phyloP scores from a whole-genome alignment of 2,113 vertebrate species.

The Dipodomys merriami region DNA sequence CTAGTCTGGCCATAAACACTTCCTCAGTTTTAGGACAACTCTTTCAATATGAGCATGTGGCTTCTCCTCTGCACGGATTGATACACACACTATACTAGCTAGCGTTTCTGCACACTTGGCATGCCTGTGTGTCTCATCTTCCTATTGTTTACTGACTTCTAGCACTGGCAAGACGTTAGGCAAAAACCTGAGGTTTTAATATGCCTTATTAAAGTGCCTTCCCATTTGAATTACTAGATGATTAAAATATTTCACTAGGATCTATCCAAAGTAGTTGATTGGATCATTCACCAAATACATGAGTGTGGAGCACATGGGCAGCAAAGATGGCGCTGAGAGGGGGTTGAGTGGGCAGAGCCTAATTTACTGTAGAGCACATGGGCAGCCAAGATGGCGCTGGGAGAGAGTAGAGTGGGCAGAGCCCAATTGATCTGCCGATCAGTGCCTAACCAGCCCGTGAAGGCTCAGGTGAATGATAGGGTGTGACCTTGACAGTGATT shows the following conservation, averaged over 20 bases:
- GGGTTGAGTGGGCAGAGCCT: no score
- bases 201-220: not conserved
- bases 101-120: not conserved
- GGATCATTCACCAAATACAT: slow-evolving; percentile 7
- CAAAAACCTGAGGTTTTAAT: not conserved
- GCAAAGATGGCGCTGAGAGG: no score
- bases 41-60: not conserved
- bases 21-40: not conserved
- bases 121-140: not conserved
- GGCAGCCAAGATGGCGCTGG: no score
- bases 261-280: not conserved
- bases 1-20: not conserved
- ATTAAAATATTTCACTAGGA: not conserved
- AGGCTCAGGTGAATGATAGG: no score
- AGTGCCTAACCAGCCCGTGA: no score
- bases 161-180: slow-evolving; percentile 26
- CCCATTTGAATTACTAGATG: slow-evolving; percentile 6
- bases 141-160: not conserved
- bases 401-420: no score
- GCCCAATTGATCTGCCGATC: no score
- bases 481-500: no score
- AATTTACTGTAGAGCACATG: no score
- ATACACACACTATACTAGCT: not conserved
- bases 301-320: no score
- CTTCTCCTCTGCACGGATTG: not conserved